Evolutionary conservation across 1,140 invertebrate species (phyloP).

Genomic region (Ganaspis sp.): DNA sequence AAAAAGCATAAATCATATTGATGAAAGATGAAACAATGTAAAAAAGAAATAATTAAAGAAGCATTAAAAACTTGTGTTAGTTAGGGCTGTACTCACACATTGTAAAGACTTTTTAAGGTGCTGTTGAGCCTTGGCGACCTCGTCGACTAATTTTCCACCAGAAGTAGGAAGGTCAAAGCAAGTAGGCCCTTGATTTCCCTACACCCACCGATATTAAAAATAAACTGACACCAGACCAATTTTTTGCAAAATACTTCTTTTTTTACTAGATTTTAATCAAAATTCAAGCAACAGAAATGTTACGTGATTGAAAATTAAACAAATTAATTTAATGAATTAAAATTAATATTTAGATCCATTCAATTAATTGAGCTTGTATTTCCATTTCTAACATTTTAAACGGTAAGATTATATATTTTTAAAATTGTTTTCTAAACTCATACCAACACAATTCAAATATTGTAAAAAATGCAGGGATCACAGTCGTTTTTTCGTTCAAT

Average conservation of each 20-base stretch:
- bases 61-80: not conserved
- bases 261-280: constrained; percentile 42
- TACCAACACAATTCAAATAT: too few species aligned
- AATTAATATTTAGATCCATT: not conserved
- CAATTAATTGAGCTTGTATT: too few species aligned
- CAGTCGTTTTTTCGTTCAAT: too few species aligned
- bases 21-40: not conserved
- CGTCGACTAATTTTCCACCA: constrained; percentile 76
- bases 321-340: not conserved
- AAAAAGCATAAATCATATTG: not conserved
- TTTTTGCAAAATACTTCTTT: constrained; percentile 45
- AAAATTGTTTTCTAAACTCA: too few species aligned
- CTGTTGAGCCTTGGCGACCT: constrained; percentile 78
- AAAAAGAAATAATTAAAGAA: not conserved
- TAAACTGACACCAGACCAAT: constrained; percentile 61
- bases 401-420: too few species aligned
- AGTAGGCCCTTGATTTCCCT: constrained; percentile 66
- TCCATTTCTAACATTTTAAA: too few species aligned
- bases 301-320: not conserved
- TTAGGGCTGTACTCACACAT: constrained; percentile 76
- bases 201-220: constrained; percentile 67
- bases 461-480: too few species aligned
- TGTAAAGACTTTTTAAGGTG: constrained; percentile 79
- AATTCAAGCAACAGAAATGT: not conserved
- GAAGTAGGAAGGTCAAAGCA: constrained; percentile 62